phyloP scores from a whole-genome alignment of 2,888 invertebrate genomes.

The Apamea sordens region DNA sequence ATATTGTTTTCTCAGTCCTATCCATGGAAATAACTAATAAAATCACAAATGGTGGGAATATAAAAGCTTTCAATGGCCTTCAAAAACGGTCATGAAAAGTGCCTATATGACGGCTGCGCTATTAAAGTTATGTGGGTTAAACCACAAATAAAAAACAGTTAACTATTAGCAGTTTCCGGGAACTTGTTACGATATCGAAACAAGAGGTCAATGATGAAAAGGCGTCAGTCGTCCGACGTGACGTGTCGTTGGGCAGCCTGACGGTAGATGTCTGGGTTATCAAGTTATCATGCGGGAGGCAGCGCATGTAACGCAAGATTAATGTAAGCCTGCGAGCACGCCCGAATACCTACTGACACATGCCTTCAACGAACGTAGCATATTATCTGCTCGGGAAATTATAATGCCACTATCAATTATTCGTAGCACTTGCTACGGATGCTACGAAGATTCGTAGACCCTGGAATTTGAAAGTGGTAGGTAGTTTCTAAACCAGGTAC shows the following conservation, averaged over 20 bases:
- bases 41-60: background rate
- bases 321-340: slow-evolving; percentile 64
- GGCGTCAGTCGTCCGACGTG: background rate
- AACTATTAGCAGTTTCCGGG: background rate
- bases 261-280: slow-evolving; percentile 60
- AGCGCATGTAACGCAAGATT: slow-evolving; percentile 69
- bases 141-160: background rate
- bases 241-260: slow-evolving; percentile 9
- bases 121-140: too few relatives aligned
- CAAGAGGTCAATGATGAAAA: slow-evolving; percentile 13
- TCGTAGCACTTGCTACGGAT: background rate
- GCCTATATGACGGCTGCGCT: background rate
- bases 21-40: background rate
- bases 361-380: slow-evolving; percentile 64
- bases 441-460: background rate
- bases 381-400: background rate
- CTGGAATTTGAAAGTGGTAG: background rate
- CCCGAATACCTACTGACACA: slow-evolving; percentile 56
- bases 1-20: background rate
- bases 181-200: slow-evolving; percentile 11
- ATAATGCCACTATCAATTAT: background rate
- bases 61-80: background rate
- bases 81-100: too few relatives aligned
- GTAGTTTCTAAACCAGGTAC: background rate
- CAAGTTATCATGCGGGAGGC: slow-evolving; percentile 72